Evolutionary conservation across 1,140 invertebrate species (phyloP).

Genomic region (Pristionchus pacificus): DNA sequence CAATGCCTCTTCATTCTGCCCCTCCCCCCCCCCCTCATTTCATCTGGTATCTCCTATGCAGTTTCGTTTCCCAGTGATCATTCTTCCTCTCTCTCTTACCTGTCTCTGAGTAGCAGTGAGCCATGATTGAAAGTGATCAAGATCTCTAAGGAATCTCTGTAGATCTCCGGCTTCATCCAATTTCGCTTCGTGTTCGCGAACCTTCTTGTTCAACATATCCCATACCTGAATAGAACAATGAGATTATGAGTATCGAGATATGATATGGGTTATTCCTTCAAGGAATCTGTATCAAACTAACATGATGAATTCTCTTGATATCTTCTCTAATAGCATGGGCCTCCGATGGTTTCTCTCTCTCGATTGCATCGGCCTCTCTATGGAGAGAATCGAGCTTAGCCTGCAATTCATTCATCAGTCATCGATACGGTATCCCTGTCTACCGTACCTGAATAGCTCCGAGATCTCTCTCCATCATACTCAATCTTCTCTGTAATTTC

Average conservation of each 20-base stretch:
- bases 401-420: constrained; percentile 98
- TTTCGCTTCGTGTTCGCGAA: constrained; percentile 86
- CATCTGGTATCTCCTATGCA: no score
- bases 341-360: constrained; percentile 89
- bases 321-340: constrained; percentile 84
- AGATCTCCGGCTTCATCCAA: constrained; percentile 96
- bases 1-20: no score
- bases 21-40: no score
- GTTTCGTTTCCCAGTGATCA: no score
- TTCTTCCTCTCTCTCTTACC: constrained; percentile 16
- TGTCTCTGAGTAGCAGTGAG: constrained; percentile 83
- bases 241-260: not conserved
- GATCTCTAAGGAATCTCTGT: constrained; percentile 92
- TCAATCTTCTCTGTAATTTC: constrained; percentile 78
- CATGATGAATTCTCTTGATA: constrained; percentile 76
- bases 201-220: constrained; percentile 92
- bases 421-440: constrained; percentile 65
- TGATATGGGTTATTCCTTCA: not conserved
- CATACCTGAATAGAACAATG: constrained; percentile 62
- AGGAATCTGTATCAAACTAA: constrained; percentile 60
- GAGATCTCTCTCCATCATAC: constrained; percentile 95
- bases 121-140: constrained; percentile 99
- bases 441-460: constrained; percentile 81
- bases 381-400: constrained; percentile 90
- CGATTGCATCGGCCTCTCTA: constrained; percentile 82